Percentiles rank a stretch among this genome's conserved stretches.
phyloP scores from a whole-genome alignment of 2,888 invertebrate species.

The Beris chalybata region DNA sequence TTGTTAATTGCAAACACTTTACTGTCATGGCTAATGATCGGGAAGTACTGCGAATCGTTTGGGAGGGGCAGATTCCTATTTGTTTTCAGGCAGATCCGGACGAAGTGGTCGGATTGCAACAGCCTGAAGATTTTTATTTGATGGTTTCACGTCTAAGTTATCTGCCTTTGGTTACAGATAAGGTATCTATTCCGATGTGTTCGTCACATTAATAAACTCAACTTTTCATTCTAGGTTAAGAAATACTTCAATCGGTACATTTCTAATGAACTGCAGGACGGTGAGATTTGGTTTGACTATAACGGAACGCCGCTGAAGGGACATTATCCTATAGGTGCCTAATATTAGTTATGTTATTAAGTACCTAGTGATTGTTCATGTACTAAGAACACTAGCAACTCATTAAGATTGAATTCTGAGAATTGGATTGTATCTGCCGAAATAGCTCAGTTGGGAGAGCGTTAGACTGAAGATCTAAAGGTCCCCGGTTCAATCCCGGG shows the following conservation, averaged over 20 bases:
- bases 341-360: not conserved
- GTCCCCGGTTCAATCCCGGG: conserved; percentile 75
- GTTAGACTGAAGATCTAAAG: conserved; percentile 77
- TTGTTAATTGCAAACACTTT: too few relatives aligned
- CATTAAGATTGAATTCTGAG: not conserved
- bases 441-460: conserved; percentile 82
- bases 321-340: conserved; percentile 72
- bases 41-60: conserved; percentile 90
- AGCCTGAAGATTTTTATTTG: conserved; percentile 91
- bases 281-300: conserved; percentile 93
- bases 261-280: conserved; percentile 77
- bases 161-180: conserved; percentile 92
- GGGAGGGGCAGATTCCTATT: conserved; percentile 94
- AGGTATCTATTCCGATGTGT: conserved; percentile 62
- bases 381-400: not conserved
- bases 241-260: conserved; percentile 85
- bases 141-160: conserved; percentile 94
- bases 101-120: conserved; percentile 85
- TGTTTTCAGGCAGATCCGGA: conserved; percentile 88
- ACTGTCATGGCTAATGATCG: conserved; percentile 86
- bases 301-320: conserved; percentile 90
- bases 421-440: conserved; percentile 57
- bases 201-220: conserved; percentile 6
- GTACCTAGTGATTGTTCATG: not conserved
- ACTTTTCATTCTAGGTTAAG: conserved; percentile 64